Evolutionary conservation across 2,113 vertebrate species (phyloP).

Genomic region (Carassius auratus): DNA sequence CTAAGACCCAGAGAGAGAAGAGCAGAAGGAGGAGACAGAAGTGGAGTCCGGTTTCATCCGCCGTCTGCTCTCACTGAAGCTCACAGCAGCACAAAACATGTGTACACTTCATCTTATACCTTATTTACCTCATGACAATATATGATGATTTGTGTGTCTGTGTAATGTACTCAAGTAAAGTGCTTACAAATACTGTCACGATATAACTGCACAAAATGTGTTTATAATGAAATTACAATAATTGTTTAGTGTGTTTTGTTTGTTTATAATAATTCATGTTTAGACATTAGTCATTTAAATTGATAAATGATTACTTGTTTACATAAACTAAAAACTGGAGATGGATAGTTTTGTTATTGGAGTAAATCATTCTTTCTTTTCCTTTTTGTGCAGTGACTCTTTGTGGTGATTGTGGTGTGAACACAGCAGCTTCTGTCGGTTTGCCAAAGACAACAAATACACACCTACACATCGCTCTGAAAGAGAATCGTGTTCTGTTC

Average conservation of each 20-base stretch:
- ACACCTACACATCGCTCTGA: background rate
- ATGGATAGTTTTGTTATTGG: background rate
- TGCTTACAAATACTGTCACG: too few relatives aligned
- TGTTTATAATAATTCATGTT: too few relatives aligned
- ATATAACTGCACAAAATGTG: background rate
- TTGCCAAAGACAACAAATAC: too few relatives aligned
- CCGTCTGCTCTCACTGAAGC: background rate
- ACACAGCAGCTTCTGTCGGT: too few relatives aligned
- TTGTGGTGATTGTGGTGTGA: too few relatives aligned
- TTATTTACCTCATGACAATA: background rate
- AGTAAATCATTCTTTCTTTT: too few relatives aligned
- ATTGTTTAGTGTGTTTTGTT: background rate
- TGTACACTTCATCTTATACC: background rate
- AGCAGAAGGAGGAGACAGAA: background rate
- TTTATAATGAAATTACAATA: background rate
- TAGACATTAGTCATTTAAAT: too few relatives aligned
- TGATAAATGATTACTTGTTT: background rate
- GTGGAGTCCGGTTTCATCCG: background rate
- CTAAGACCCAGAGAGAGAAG: background rate
- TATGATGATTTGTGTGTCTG: background rate
- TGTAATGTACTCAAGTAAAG: background rate
- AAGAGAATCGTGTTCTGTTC: background rate
- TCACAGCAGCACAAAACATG: background rate
- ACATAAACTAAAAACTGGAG: background rate
- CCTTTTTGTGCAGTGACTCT: too few relatives aligned